phyloP scores from a whole-genome alignment of 2,113 vertebrate species.

The Psilopsiagon aurifrons region DNA sequence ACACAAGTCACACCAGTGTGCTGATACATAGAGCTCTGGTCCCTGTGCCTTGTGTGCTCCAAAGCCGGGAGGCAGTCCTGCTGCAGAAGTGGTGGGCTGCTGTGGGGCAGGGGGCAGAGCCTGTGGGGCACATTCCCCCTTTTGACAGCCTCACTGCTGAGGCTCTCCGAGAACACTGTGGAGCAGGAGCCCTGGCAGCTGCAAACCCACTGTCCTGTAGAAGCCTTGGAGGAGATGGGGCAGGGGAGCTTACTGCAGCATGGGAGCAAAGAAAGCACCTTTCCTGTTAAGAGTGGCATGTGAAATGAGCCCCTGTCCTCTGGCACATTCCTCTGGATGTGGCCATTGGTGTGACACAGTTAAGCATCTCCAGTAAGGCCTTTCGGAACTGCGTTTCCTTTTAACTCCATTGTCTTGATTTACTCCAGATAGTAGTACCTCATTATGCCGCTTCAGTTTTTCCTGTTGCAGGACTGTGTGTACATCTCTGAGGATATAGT shows the following conservation, averaged over 20 bases:
- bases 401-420: not conserved
- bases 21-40: not conserved
- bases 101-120: rapidly evolving
- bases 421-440: not conserved
- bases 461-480: not conserved
- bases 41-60: rapidly evolving
- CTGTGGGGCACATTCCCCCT: not conserved
- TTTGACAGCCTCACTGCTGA: not conserved
- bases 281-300: not conserved
- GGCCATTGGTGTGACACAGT: not conserved
- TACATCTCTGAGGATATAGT: not conserved
- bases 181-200: not conserved
- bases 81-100: not conserved
- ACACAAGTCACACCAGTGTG: rapidly evolving
- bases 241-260: not conserved
- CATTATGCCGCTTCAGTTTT: not conserved
- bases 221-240: not conserved
- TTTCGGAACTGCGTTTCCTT: not conserved
- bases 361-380: not conserved
- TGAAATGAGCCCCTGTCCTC: not conserved
- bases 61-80: rapidly evolving
- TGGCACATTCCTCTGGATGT: not conserved
- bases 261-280: not conserved
- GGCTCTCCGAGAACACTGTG: rapidly evolving
- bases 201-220: not conserved